Base-by-base conservation (phyloP, 2,797 vertebrate genomes). In the Danionella dracula region DNA sequence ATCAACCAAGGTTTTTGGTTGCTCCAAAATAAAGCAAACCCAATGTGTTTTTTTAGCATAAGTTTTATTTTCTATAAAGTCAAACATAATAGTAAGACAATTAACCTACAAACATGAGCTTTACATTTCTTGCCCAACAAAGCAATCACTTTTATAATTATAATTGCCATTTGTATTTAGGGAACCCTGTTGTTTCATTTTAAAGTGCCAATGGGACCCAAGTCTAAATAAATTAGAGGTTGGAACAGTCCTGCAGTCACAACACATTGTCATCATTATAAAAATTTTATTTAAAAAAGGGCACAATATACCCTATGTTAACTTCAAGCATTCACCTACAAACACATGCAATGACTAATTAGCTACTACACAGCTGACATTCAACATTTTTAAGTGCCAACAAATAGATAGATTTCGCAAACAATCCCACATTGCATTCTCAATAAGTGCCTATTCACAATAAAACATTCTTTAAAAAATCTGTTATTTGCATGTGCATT, bases 191-290 rank as follows among this genome's bases (percentile, higher is more conserved):
- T 62, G 54, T 55, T 68, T 45, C 56, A 29, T 66, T 57, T 73
- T 77, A 66, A 75, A 76, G 77, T 75, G 78, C 73, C 72, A 68
- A 70, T 66, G 71, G 72, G 66, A 71, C 67, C 46, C 45, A 35
- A 76, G 56, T 60, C 74, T 81, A 75, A 89, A 90, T 90, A 90
- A 90, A 90, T 89, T 83, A 86, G 77, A 78, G 68, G 59, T 44
- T 38, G 70, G 77, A 88, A 89, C 90, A 89, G 89, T 79, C 85
- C 90, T 74, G 90, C 90, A 91, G 90, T 90, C 83, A 67, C 58
- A 73, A 67, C 74, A 42, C 27, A 31, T 60, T 15, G 45, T 32
- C 29, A 16, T 66, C 20, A 48, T 55, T 20, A 44, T 31, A 56
- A 35, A 65, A 53, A 45, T 51, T n/a, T n/a, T n/a, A n/a, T n/a